Percentiles rank a stretch among this genome's conserved stretches.
Evolutionary conservation across 1,140 invertebrate species (phyloP).

Genomic region (Drosophila persimilis): DNA sequence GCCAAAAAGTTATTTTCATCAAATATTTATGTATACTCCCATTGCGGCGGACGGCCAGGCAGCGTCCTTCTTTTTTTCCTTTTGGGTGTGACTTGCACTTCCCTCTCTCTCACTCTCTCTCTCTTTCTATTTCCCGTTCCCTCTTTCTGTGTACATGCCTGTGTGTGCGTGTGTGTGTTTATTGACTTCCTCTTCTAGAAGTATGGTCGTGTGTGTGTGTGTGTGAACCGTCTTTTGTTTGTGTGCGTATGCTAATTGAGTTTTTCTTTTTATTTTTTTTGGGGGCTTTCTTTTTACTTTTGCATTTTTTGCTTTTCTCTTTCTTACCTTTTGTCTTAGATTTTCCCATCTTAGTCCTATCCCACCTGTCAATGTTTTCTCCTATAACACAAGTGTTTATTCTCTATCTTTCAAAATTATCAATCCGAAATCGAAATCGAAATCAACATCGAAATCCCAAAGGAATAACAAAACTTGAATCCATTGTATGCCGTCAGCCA

Average conservation of each 20-base stretch:
- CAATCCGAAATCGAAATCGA: conserved; percentile 8
- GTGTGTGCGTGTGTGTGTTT: conserved; percentile 1
- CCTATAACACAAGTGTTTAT: conserved; percentile 9
- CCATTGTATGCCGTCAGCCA: conserved; percentile 18
- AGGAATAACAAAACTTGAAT: conserved; percentile 20
- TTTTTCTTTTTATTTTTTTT: conserved; percentile 8
- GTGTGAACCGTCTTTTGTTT: conserved; percentile 14
- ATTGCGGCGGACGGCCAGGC: background rate
- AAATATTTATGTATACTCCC: conserved; percentile 10
- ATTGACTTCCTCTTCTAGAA: conserved; percentile 10
- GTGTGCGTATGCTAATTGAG: conserved; percentile 30
- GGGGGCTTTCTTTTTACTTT: no score
- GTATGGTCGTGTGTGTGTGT: conserved; percentile 17
- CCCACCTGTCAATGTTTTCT: background rate
- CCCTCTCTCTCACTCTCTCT: background rate
- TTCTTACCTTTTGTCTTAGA: background rate
- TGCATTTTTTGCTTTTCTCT: no score
- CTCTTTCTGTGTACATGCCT: conserved; percentile 12
- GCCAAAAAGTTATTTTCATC: conserved; percentile 24
- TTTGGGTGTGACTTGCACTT: conserved; percentile 37
- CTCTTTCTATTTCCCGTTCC: conserved; percentile 25
- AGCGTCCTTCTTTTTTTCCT: background rate
- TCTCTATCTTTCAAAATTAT: conserved; percentile 46
- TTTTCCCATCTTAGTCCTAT: no score
- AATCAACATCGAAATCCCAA: conserved; percentile 14